A percentile compares a stretch with the other conserved stretches of the same genome.
Conservation (phyloP, 2,113 vertebrate genomes). For the Prinia subflava region DNA sequence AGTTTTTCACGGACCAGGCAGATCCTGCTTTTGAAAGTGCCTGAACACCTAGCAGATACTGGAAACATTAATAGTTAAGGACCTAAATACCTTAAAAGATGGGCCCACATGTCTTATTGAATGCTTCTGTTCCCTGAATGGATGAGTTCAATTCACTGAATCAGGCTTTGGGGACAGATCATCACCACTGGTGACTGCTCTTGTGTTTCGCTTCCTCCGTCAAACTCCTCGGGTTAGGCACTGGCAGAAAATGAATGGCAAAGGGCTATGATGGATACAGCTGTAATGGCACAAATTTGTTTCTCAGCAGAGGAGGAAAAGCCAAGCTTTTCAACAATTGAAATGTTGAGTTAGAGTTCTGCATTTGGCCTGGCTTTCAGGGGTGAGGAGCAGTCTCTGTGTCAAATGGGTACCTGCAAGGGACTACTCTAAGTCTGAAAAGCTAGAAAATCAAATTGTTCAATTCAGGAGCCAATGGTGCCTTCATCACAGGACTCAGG, state of each 20-base stretch:
- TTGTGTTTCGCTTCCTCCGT: slow-evolving; percentile 19
- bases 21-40: not conserved
- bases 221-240: not conserved
- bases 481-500: fast-evolving
- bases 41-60: not conserved
- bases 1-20: not conserved
- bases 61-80: slow-evolving; percentile 42
- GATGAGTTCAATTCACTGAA: slow-evolving; percentile 55
- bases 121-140: slow-evolving; percentile 50
- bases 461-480: not conserved
- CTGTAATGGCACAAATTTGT: not conserved
- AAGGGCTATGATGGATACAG: not conserved
- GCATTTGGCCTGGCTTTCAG: not conserved
- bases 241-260: slow-evolving; percentile 16
- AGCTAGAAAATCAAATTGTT: not conserved
- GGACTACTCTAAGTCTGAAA: not conserved
- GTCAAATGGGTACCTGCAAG: not conserved
- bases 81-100: slow-evolving; percentile 52
- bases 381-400: not conserved
- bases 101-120: slow-evolving; percentile 11
- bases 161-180: slow-evolving; percentile 52
- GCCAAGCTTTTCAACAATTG: not conserved
- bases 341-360: not conserved
- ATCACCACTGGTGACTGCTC: slow-evolving; percentile 52
- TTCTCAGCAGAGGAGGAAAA: not conserved